A percentile compares a stretch with the other conserved stretches of the same genome.
Conservation (phyloP, 2,797 vertebrate genomes). For the Lepilemur ruficaudatus region DNA sequence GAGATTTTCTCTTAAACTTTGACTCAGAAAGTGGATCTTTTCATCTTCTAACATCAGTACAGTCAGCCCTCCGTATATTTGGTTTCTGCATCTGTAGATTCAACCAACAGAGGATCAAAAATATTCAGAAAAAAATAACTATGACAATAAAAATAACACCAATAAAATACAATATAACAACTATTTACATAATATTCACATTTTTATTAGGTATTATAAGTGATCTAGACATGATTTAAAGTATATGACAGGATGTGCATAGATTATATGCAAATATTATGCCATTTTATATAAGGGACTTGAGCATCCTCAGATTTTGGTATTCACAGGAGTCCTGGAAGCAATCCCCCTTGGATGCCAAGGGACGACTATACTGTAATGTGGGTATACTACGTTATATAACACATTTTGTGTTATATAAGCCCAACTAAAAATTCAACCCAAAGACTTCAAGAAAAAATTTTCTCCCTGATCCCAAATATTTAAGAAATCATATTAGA, state of each 20-base stretch:
- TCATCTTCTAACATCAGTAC: not conserved
- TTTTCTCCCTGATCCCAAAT: not conserved
- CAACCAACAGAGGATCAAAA: not conserved
- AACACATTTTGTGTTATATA: not conserved
- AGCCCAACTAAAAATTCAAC: not conserved
- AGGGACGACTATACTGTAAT: not conserved
- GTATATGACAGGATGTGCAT: not conserved
- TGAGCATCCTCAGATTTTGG: not conserved
- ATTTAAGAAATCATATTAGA: conserved; percentile 40
- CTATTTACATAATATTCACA: not conserved
- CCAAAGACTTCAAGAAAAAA: not conserved
- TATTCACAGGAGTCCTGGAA: not conserved
- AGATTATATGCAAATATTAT: not conserved
- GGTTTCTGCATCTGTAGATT: not conserved
- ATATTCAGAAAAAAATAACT: not conserved
- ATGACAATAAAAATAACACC: not conserved
- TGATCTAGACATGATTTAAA: not conserved
- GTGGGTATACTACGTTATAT: not conserved
- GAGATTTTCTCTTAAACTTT: not conserved
- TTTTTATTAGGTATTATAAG: not conserved
- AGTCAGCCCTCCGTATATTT: not conserved
- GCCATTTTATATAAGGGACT: not conserved
- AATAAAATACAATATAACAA: not conserved
- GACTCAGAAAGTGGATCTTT: not conserved
- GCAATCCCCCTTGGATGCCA: not conserved